Evolutionary conservation across 2,797 vertebrate species (phyloP).

Genomic region (Brachymystax lenok): DNA sequence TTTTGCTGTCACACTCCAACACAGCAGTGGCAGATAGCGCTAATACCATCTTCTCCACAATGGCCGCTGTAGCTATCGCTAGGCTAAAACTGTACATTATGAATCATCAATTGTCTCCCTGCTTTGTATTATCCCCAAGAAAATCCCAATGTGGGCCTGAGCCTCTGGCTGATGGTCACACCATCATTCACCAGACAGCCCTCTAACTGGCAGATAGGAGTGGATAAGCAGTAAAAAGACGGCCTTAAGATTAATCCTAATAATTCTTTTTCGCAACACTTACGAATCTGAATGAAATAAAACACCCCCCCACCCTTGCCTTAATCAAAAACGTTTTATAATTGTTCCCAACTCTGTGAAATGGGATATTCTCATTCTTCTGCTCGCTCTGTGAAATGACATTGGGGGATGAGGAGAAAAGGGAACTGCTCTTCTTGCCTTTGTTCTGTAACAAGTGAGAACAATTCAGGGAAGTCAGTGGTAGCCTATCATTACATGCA

Average conservation of each 20-base stretch:
- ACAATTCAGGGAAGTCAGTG: slow-evolving; percentile 60
- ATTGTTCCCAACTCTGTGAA: slow-evolving; percentile 59
- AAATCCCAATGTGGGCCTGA: slow-evolving; percentile 80
- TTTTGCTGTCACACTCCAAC: slow-evolving; percentile 66
- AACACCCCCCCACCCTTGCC: slow-evolving; percentile 62
- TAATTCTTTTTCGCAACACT: slow-evolving; percentile 52
- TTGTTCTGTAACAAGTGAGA: slow-evolving; percentile 69
- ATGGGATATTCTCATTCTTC: slow-evolving; percentile 64
- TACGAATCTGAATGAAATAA: slow-evolving; percentile 75
- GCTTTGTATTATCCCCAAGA: slow-evolving; percentile 82
- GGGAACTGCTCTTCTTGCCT: slow-evolving; percentile 63
- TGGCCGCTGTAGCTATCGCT: slow-evolving; percentile 59
- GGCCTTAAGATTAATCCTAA: slow-evolving; percentile 81
- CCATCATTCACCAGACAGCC: slow-evolving; percentile 79
- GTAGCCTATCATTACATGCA: slow-evolving; percentile 57
- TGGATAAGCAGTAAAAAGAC: slow-evolving; percentile 78
- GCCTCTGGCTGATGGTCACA: slow-evolving; percentile 78
- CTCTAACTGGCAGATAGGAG: slow-evolving; percentile 70
- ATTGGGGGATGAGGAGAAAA: slow-evolving; percentile 43
- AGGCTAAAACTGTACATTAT: slow-evolving; percentile 81
- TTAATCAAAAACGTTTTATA: slow-evolving; percentile 82
- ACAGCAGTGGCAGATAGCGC: slow-evolving; percentile 61
- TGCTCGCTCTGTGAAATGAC: slow-evolving; percentile 64
- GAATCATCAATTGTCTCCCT: slow-evolving; percentile 80
- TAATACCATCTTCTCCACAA: slow-evolving; percentile 70